Percentiles rank a stretch among this genome's conserved stretches.
Conservation (phyloP, 35 echinoderm and acorn worm species). For the Stichopus chloronotus region DNA sequence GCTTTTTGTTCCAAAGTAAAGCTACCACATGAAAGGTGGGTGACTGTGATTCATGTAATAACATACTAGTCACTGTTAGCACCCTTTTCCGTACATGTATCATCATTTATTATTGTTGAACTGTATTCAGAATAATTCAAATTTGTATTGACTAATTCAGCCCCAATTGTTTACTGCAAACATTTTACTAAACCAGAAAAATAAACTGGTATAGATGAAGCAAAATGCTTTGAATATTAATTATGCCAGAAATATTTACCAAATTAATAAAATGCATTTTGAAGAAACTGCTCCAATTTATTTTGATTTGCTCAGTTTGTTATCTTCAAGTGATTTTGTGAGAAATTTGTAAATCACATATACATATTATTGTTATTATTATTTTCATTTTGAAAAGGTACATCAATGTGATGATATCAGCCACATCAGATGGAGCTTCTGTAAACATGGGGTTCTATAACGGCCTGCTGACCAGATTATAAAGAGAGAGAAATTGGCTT, state of each 20-base stretch:
- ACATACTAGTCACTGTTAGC: neutral
- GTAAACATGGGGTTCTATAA: neutral
- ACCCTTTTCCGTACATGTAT: neutral
- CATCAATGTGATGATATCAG: neutral
- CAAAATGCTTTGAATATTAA: no score
- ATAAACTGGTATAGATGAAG: no score
- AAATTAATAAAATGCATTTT: no score
- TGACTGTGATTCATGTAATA: neutral
- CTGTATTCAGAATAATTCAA: no score
- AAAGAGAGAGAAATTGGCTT: constrained; percentile 49
- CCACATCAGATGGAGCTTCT: neutral
- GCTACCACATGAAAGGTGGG: constrained; percentile 45
- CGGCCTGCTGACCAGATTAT: constrained; percentile 1
- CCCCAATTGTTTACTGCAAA: no score
- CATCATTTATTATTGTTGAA: no score
- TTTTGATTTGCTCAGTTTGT: neutral
- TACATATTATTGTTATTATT: neutral
- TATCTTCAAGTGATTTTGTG: neutral
- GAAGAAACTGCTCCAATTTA: no score
- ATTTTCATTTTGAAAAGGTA: neutral
- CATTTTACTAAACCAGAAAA: no score
- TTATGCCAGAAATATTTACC: no score
- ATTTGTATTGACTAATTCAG: no score
- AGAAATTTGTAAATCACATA: neutral
- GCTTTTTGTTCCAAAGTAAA: constrained; percentile 52